These are phyloP conservation scores for Ctena decussata DNA, from an alignment of 2,888 invertebrate genomes.

Conservation along the genomic window DNA sequence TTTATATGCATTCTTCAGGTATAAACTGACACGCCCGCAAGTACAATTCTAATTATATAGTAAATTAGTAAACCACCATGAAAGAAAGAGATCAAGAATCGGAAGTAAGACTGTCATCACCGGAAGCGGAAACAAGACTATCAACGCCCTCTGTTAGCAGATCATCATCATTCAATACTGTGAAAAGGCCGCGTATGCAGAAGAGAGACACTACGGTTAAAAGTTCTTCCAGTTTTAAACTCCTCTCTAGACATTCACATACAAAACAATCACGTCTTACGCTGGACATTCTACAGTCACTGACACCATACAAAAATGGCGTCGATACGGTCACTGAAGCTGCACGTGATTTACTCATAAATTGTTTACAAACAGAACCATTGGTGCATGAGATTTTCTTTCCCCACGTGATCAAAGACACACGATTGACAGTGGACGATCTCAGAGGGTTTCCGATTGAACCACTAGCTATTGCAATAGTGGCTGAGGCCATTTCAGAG, in stretches of 20 bases:
- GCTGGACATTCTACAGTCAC: constrained; percentile 75
- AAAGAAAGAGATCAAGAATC: background rate
- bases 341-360: constrained; percentile 79
- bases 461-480: constrained; percentile 75
- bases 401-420: constrained; percentile 72
- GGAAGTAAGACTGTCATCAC: background rate
- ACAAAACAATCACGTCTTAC: constrained; percentile 52
- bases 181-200: constrained; percentile 44
- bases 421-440: constrained; percentile 64
- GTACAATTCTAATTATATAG: too few species aligned
- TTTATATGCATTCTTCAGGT: too few species aligned
- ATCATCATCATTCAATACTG: constrained; percentile 55
- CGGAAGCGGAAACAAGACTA: background rate
- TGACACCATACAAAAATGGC: constrained; percentile 78
- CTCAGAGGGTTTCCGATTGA: constrained; percentile 78
- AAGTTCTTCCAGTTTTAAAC: background rate
- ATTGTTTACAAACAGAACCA: constrained; percentile 77
- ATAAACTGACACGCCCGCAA: too few species aligned
- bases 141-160: constrained; percentile 19
- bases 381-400: constrained; percentile 82
- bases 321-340: constrained; percentile 79
- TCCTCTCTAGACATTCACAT: constrained; percentile 15
- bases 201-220: constrained; percentile 28
- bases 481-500: constrained; percentile 79
- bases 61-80: too few species aligned